Evolutionary conservation across 1,140 invertebrate species (phyloP), one percentile per base, ranked within the genome.

Genomic region (Scylla paramamosain): DNA sequence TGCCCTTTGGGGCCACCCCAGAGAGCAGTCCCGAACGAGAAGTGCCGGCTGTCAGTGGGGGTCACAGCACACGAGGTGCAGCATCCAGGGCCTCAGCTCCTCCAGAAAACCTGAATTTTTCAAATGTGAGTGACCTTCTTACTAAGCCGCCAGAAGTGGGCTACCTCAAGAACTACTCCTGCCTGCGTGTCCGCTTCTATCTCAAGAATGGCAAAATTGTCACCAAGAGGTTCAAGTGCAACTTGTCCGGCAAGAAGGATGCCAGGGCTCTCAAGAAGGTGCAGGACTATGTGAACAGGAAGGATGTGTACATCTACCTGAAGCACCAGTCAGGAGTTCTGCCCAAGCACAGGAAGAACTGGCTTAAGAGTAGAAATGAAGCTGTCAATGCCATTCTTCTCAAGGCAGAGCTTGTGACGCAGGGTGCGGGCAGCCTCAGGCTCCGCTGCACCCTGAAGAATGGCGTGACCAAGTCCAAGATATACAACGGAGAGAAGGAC

Each of bases 201-300:
- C 89, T 91, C 45, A 91, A 91, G 89, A 91, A 91, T 52, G 89
- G 89, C n/a, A 91, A 91, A 32, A 91, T 91, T 25, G 89, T 91
- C 28, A 91, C 89, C 32, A 91, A 91, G 52, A 45, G 89, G 14
- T 91, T 91, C 46, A 91, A 91, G 45, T 91, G 89, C 89, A 46
- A 46, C 31, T 14, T 39, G 12, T n/a, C 89, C 16, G 89, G 89
- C 89, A 91, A 91, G 46, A 91, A 48, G 46, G 89, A 91, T 29
- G 16, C 3, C 10, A 8, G 89, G 6, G 89, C 89, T 12, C 32
- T 91, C 45, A 91, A 91, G 46, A 91, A 91, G 46, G 89, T 91
- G 4, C 89, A 91, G 46, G 89, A 91, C 29, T 91, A 91, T n/a
- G 89, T 91, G 1, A 39, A 91, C 89, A 46, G 45, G 46, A 45